Evolutionary conservation across 2,888 invertebrate genomes (phyloP).

Genomic region (Hirtodrosophila cameraria): DNA sequence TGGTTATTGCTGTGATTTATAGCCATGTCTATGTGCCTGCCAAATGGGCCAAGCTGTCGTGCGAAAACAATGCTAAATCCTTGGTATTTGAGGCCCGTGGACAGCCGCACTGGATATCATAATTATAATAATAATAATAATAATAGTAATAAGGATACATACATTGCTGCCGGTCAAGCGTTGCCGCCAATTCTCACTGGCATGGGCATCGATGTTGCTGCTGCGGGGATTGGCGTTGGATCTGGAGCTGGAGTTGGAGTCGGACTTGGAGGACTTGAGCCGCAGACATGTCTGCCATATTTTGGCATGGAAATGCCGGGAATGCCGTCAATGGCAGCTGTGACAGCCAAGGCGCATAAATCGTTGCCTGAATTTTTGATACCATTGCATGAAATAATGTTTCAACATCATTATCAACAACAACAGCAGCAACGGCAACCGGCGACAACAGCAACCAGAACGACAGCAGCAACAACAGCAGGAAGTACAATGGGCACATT

Average conservation of each 20-base stretch:
- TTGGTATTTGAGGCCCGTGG: conserved; percentile 74
- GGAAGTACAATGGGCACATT: conserved; percentile 54
- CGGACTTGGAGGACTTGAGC: conserved; percentile 6
- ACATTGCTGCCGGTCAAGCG: conserved; percentile 42
- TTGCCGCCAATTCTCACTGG: conserved; percentile 40
- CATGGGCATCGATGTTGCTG: background rate
- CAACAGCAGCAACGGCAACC: conserved; percentile 55
- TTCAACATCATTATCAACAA: conserved; percentile 71
- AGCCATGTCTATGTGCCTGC: conserved; percentile 36
- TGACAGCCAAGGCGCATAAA: conserved; percentile 56
- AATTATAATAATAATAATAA: conserved; percentile 63
- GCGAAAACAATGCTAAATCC: conserved; percentile 69
- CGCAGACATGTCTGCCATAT: conserved; percentile 77
- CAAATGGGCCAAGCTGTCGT: conserved; percentile 65
- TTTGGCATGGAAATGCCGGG: conserved; percentile 68
- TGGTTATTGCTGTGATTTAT: conserved; percentile 67
- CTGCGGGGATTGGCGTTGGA: background rate
- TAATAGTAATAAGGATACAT: conserved; percentile 44
- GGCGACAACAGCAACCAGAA: conserved; percentile 46
- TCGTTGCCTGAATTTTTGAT: conserved; percentile 75
- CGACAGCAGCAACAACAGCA: conserved; percentile 37
- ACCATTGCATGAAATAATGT: conserved; percentile 79
- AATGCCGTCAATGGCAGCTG: conserved; percentile 51
- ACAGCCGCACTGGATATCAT: conserved; percentile 63
- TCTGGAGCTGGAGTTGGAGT: conserved; percentile 16